phyloP scores from a whole-genome alignment of 2,113 vertebrate genomes.

The Etia nguti region DNA sequence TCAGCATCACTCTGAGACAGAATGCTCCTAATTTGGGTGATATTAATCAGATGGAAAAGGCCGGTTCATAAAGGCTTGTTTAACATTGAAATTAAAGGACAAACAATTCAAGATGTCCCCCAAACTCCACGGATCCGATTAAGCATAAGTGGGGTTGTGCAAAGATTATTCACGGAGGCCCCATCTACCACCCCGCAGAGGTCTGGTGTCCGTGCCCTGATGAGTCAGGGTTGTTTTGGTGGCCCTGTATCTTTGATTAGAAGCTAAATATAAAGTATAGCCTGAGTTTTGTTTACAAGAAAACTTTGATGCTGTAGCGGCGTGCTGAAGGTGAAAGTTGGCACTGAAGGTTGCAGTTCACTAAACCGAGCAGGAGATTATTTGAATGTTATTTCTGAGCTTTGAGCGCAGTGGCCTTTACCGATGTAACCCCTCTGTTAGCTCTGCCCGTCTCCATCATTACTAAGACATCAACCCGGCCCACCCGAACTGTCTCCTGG shows the following conservation, averaged over 20 bases:
- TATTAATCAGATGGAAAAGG: neutral
- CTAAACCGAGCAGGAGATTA: neutral
- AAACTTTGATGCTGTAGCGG: neutral
- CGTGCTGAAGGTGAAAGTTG: neutral
- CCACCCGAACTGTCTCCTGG: slow-evolving; percentile 54
- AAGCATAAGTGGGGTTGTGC: neutral
- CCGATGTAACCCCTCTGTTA: neutral
- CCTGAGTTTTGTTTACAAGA: neutral
- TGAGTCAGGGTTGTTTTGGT: neutral
- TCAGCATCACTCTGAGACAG: neutral
- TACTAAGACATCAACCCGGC: slow-evolving; percentile 25
- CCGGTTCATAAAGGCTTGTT: neutral
- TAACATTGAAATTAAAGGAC: neutral
- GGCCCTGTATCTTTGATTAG: neutral
- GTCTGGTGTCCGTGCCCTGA: neutral
- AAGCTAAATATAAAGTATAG: neutral
- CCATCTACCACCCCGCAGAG: neutral
- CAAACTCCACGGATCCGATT: neutral
- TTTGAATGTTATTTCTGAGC: neutral
- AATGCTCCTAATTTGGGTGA: neutral
- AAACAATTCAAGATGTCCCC: neutral
- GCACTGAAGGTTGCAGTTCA: neutral
- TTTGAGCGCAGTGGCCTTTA: neutral
- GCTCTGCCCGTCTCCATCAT: slow-evolving; percentile 28
- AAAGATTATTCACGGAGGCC: neutral